Conservation (phyloP, 2,888 invertebrate species). For the Axea sp. region DNA sequence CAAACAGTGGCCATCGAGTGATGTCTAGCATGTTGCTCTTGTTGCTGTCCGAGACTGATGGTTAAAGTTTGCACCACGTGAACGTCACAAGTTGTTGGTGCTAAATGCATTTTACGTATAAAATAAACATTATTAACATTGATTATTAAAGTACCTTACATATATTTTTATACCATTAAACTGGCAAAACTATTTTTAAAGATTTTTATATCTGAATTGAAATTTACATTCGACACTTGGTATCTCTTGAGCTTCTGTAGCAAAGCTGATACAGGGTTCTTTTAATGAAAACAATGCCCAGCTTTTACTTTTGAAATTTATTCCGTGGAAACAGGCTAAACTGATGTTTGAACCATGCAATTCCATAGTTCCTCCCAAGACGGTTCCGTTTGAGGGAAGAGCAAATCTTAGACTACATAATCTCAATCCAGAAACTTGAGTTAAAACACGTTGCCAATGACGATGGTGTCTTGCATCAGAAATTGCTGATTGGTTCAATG, state of each 20-base stretch:
- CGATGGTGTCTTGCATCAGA: conserved; percentile 90
- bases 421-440: conserved; percentile 89
- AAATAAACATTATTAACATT: too few relatives aligned
- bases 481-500: conserved; percentile 76
- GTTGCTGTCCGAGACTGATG: conserved; percentile 89
- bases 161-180: too few relatives aligned
- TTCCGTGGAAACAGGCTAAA: conserved; percentile 97
- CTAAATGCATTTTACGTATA: conserved; percentile 59
- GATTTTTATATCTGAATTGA: conserved; percentile 3
- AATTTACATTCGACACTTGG: conserved; percentile 83
- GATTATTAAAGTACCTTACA: too few relatives aligned
- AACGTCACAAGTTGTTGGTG: conserved; percentile 83
- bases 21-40: conserved; percentile 84
- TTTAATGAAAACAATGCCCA: conserved; percentile 97
- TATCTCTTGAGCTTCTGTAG: conserved; percentile 94
- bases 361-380: conserved; percentile 93
- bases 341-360: conserved; percentile 94
- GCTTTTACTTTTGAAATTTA: conserved; percentile 96
- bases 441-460: conserved; percentile 95
- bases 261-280: conserved; percentile 95
- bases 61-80: conserved; percentile 95
- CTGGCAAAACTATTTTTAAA: too few relatives aligned
- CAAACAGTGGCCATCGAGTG: conserved; percentile 97
- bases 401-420: conserved; percentile 87
- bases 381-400: conserved; percentile 86